Evolutionary conservation across 2,888 invertebrate genomes (phyloP), one percentile per base, ranked within the genome.

Genomic region (Anoplius nigerrimus): DNA sequence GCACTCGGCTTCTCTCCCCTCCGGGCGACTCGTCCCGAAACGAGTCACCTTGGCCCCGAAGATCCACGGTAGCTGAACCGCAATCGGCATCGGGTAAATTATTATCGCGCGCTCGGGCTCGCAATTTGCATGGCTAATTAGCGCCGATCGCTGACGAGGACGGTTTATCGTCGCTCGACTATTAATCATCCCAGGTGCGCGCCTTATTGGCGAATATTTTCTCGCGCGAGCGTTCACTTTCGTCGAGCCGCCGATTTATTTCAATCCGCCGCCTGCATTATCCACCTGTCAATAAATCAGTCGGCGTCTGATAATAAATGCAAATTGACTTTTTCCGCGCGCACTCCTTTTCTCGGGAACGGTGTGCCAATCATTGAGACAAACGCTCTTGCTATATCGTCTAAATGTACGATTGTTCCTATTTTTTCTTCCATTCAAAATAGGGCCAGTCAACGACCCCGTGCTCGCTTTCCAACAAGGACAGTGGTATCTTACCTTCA

Each of bases 71-170:
- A 18, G 27, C 51, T 46, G 18, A 24, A 21, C 27, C 11, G 61
- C n/a, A 43, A 34, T 69, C 53, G 15, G 16, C 48, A 43, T 13
- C 21, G n/a, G 22, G 52, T 70, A 62, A 66, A 51, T 66, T 63
- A 70, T 70, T 56, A 63, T 70, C 59, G 11, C 62, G 46, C n/a
- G 66, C 61, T 51, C 21, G 43, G 16, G 24, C 15, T 21, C n/a
- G 16, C 1, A 18, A 69, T 66, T 66, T 66, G 45, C 53, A 54
- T 53, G 45, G 24, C 43, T 66, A 70, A 72, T 69, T 71, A 69
- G 62, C 45, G n/a, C n/a, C n/a, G 55, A 62, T 69, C 69, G 45
- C 27, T 16, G 51, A 48, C 43, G 18, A 42, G 55, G 45, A 53
- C 34, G 61, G 22, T 51, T 43, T 34, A 60, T 45, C 58, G 46